phyloP scores from a whole-genome alignment of 2,797 vertebrate species.

The Oreochromis mossambicus region DNA sequence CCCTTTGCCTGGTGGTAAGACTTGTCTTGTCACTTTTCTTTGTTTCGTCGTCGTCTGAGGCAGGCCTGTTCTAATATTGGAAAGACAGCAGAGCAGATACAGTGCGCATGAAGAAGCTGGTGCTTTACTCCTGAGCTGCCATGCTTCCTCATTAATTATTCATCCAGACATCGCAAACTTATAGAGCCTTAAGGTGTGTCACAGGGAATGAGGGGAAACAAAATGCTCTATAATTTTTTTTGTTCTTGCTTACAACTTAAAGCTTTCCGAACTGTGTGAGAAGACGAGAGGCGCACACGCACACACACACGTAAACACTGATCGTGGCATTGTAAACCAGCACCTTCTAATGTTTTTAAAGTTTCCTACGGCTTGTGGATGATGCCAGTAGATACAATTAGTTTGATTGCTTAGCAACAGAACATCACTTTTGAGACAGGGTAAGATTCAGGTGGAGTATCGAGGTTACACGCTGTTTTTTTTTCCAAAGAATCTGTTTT shows the following conservation, averaged over 20 bases:
- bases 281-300: neutral
- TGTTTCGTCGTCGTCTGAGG: constrained; percentile 32
- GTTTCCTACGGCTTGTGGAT: constrained; percentile 45
- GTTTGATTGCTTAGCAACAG: constrained; percentile 68
- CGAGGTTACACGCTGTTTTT: constrained; percentile 28
- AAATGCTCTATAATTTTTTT: constrained; percentile 28
- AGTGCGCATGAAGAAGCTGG: constrained; percentile 9
- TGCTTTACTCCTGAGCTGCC: constrained; percentile 36
- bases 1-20: constrained; percentile 16
- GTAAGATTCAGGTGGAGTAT: constrained; percentile 34
- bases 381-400: constrained; percentile 71
- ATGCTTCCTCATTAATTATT: constrained; percentile 52
- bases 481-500: constrained; percentile 28
- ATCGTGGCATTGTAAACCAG: constrained; percentile 10
- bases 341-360: constrained; percentile 35
- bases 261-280: neutral
- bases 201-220: constrained; percentile 38
- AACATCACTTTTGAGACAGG: constrained; percentile 39
- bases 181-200: constrained; percentile 63
- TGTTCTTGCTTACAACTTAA: constrained; percentile 1
- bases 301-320: neutral
- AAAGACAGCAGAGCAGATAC: constrained; percentile 37
- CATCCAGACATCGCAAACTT: constrained; percentile 54
- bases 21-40: constrained; percentile 42
- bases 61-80: constrained; percentile 54